These are phyloP conservation scores for Drosophila ohnishii DNA, from an alignment of 1,140 invertebrate species.

Conservation along the genomic window DNA sequence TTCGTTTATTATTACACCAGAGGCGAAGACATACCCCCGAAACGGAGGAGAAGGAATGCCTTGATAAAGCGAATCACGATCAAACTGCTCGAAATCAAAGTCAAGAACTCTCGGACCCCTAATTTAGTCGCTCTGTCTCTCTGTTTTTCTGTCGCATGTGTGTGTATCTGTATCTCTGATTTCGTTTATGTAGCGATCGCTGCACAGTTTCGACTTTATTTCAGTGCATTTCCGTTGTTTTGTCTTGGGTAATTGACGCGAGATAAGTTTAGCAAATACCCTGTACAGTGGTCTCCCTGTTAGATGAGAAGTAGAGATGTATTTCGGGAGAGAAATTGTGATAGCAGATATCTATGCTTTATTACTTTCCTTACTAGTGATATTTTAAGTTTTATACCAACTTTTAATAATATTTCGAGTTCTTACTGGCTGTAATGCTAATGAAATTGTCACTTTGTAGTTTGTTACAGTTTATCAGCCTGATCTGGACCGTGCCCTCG, in stretches of 20 bases:
- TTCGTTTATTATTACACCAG: slow-evolving; percentile 57
- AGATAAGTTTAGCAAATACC: not conserved
- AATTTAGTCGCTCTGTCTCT: slow-evolving; percentile 56
- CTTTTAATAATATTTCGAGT: not conserved
- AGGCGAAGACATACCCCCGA: slow-evolving; percentile 18
- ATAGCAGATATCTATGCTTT: no score
- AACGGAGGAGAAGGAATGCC: slow-evolving; percentile 49
- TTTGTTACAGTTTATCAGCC: slow-evolving; percentile 5
- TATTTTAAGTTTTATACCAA: not conserved
- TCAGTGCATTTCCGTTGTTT: slow-evolving; percentile 63
- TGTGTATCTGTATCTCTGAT: slow-evolving; percentile 18
- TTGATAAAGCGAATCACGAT: slow-evolving; percentile 51
- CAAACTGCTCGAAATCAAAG: slow-evolving; percentile 63
- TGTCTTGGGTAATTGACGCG: slow-evolving; percentile 63
- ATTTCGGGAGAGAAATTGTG: no score
- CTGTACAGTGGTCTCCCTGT: not conserved
- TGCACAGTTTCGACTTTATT: slow-evolving; percentile 54
- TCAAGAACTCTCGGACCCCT: slow-evolving; percentile 67
- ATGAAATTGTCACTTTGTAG: slow-evolving; percentile 7
- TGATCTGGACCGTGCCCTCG: slow-evolving; percentile 19
- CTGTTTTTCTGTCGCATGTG: not conserved
- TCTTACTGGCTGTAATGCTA: not conserved
- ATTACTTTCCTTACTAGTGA: not conserved
- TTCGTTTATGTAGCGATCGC: slow-evolving; percentile 32
- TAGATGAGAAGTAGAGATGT: not conserved